Percentiles rank a stretch among this genome's conserved stretches.
These are phyloP conservation scores for Coenobita brevimanus DNA, from an alignment of 1,140 invertebrate species.

Conservation along the genomic window DNA sequence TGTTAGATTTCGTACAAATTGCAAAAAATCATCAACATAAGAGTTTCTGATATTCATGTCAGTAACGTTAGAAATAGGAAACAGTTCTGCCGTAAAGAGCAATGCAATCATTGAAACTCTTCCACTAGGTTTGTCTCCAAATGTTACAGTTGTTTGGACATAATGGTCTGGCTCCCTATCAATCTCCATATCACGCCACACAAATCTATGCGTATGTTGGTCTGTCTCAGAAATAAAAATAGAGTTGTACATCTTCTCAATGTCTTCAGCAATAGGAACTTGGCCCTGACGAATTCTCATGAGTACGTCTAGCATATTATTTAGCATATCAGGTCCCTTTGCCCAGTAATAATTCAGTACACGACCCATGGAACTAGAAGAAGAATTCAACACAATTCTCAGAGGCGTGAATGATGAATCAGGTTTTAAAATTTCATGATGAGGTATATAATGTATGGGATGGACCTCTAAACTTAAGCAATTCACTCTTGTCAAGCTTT, in stretches of 20 bases:
- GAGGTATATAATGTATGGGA: constrained; percentile 19
- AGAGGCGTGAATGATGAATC: constrained; percentile 36
- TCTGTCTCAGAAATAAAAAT: not conserved
- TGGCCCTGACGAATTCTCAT: constrained; percentile 5
- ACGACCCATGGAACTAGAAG: not conserved
- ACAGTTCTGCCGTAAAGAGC: not conserved
- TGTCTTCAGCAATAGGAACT: not conserved
- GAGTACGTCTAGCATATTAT: not conserved
- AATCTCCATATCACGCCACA: not conserved
- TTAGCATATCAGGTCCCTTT: too few relatives aligned
- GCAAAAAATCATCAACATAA: not conserved
- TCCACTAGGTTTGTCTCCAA: constrained; percentile 31
- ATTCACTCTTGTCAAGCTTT: not conserved
- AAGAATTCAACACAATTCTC: constrained; percentile 23
- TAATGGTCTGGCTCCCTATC: constrained; percentile 3
- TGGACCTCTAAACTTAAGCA: not conserved
- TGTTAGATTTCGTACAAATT: not conserved
- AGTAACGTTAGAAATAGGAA: not conserved
- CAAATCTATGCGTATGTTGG: not conserved
- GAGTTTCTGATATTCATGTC: not conserved
- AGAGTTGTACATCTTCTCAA: not conserved
- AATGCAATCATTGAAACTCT: not conserved
- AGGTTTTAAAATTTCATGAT: constrained; percentile 28
- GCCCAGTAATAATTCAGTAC: too few relatives aligned
- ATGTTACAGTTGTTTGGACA: constrained; percentile 23